Percentiles rank a stretch among this genome's conserved stretches.
Evolutionary conservation across 35 echinoderm and acorn worm species (phyloP).

Genomic region (Diadema setosum): DNA sequence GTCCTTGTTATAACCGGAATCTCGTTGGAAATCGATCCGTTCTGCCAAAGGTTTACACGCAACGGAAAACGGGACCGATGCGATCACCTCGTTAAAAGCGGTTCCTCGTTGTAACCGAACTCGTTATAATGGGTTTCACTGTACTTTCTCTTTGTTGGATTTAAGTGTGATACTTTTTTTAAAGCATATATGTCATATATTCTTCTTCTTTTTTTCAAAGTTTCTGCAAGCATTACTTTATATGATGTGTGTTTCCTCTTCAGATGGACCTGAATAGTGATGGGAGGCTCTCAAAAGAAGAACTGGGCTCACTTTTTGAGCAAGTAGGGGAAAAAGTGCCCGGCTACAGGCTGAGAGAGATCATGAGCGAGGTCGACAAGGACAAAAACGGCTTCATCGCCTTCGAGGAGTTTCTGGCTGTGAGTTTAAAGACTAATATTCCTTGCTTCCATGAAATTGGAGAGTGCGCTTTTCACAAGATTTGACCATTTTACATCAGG

Average conservation of each 20-base stretch:
- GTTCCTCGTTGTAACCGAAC: no score
- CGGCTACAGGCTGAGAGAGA: conserved; percentile 29
- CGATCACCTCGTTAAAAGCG: no score
- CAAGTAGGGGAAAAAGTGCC: neutral
- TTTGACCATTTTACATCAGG: neutral
- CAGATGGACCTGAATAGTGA: conserved; percentile 53
- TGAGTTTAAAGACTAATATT: conserved; percentile 31
- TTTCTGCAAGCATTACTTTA: no score
- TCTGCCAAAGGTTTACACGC: no score
- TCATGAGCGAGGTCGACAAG: conserved; percentile 30
- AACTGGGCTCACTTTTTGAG: conserved; percentile 25
- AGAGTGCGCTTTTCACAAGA: neutral
- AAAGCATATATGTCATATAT: no score
- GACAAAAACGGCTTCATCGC: conserved; percentile 44
- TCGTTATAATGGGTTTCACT: no score
- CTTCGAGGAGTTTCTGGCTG: conserved; percentile 50
- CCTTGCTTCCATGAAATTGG: neutral
- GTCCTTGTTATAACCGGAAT: no score
- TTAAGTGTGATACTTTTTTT: no score
- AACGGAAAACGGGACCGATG: no score
- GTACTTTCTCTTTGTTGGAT: no score
- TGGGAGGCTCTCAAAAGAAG: conserved; percentile 36
- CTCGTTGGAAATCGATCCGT: no score
- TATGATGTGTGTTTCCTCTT: neutral
- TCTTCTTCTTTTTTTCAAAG: no score